These are phyloP conservation scores for Danio choprae DNA, from an alignment of 2,797 vertebrate genomes.

Conservation along the genomic window DNA sequence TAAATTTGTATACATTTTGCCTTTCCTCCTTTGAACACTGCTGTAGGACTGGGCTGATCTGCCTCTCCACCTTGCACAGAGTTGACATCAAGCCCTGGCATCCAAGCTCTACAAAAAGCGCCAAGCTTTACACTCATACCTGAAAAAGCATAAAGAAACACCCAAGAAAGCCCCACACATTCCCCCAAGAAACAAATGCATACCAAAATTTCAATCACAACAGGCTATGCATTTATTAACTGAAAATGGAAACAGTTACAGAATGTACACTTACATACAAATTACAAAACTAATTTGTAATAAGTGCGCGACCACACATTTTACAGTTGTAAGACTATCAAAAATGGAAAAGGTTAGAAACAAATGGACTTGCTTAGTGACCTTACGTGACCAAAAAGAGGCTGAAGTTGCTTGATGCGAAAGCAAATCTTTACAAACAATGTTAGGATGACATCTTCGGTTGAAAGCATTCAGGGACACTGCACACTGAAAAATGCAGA, in stretches of 20 bases:
- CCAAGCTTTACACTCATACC: slow-evolving; percentile 81
- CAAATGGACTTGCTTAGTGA: slow-evolving; percentile 74
- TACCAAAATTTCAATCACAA: slow-evolving; percentile 82
- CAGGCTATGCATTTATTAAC: slow-evolving; percentile 85
- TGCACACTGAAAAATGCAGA: slow-evolving; percentile 82
- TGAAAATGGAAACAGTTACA: slow-evolving; percentile 77
- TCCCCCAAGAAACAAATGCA: slow-evolving; percentile 80
- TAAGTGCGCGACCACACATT: slow-evolving; percentile 29
- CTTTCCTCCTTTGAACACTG: slow-evolving; percentile 62
- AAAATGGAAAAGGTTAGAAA: slow-evolving; percentile 67
- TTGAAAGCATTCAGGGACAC: slow-evolving; percentile 80
- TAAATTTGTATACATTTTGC: slow-evolving; percentile 54
- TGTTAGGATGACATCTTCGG: slow-evolving; percentile 78
- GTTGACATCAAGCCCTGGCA: slow-evolving; percentile 79
- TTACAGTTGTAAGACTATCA: slow-evolving; percentile 58
- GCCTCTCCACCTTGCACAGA: slow-evolving; percentile 81
- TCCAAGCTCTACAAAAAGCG: slow-evolving; percentile 75
- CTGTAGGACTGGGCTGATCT: slow-evolving; percentile 75
- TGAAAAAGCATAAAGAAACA: slow-evolving; percentile 85
- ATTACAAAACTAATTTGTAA: slow-evolving; percentile 58
- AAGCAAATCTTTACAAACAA: slow-evolving; percentile 81
- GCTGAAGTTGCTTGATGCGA: slow-evolving; percentile 69
- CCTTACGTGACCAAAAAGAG: slow-evolving; percentile 74
- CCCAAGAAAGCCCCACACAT: slow-evolving; percentile 74
- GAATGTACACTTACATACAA: slow-evolving; percentile 80